Base-by-base conservation (phyloP, 2,113 vertebrate species). In the Emydura subglobosa region DNA sequence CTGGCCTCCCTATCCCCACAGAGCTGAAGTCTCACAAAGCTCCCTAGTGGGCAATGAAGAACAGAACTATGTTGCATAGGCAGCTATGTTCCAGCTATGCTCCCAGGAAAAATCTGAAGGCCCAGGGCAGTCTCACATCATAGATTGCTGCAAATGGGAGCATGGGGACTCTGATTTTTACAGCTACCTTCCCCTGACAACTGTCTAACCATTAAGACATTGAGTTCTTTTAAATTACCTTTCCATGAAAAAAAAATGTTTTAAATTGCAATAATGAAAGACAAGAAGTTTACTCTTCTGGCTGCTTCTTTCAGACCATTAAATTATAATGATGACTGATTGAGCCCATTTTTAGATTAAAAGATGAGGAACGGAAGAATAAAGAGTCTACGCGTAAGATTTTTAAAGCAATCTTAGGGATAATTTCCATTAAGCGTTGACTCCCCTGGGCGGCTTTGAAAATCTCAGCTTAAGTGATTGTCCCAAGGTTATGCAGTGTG, bases 331-430 rank as follows among this genome's bases (percentile, higher is more conserved):
- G 92, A 94, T 92, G 91, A 95, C 85, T 95, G 92, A 93, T 34
- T 90, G 88, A 91, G 29, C 81, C 78, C 84, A 82, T 89, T 97
- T 96, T 96, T 90, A 91, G 88, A 96, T 92, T 76, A 91, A 93
- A 95, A 91, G 90, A 68, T 6, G 54, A 50, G 10, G 31, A 61
- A 22, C 27, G 79, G 34, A 85, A 86, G 47, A 29, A 47, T 31
- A 3, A 50, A 78, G 88, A 93, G 8, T 53, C 6, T 51, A 51
- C 9, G 14, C 19, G 47, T 74, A 51, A 79, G 34, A 22, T 78
- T 49, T 51, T 87, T 74, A 54, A 39, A 90, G 10, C 12, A 83
- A 5, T 72, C 51, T 79, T 29, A 85, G 27, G 8, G 13, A 61
- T 47, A 14, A n/a, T 94, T 85, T 50, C 4, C 65, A 24, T 42